Percentiles rank a stretch among this genome's conserved stretches.
phyloP scores from a whole-genome alignment of 2,113 vertebrate species.

The Embiotoca jacksoni region DNA sequence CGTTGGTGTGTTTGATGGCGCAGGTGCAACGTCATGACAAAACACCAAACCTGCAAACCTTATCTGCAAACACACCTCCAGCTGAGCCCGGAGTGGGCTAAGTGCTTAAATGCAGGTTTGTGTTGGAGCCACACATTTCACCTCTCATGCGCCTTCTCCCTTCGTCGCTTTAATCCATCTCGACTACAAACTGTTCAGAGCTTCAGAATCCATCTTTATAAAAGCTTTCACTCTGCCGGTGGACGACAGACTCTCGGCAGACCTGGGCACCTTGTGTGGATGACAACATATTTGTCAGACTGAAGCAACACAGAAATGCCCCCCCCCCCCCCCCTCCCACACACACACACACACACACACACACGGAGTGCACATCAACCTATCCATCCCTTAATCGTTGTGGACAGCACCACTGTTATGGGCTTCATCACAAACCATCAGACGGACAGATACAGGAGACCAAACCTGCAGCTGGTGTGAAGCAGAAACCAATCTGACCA shows the following conservation, averaged over 20 bases:
- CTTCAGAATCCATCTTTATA: constrained; percentile 41
- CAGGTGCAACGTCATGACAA: neutral
- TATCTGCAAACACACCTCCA: constrained; percentile 2
- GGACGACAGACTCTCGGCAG: constrained; percentile 36
- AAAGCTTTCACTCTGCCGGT: constrained; percentile 36
- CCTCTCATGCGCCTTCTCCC: constrained; percentile 13
- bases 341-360: too few relatives aligned
- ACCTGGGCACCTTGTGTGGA: neutral
- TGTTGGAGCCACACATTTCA: neutral
- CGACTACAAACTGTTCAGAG: constrained; percentile 23
- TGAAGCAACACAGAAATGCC: constrained; percentile 5
- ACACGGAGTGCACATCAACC: neutral
- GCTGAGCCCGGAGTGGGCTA: too few relatives aligned
- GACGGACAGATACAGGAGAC: neutral
- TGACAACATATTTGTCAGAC: constrained; percentile 41
- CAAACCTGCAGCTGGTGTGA: neutral
- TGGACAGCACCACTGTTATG: neutral
- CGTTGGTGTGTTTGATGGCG: neutral
- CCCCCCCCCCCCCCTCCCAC: too few relatives aligned
- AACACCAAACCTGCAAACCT: constrained; percentile 14
- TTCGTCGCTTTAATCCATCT: constrained; percentile 25
- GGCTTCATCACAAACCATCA: constrained; percentile 6
- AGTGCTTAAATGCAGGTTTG: neutral
- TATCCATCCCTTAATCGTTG: constrained; percentile 14
- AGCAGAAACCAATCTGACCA: neutral